Conservation (phyloP, 1,140 invertebrate genomes). For the Cryptotermes secundus region DNA sequence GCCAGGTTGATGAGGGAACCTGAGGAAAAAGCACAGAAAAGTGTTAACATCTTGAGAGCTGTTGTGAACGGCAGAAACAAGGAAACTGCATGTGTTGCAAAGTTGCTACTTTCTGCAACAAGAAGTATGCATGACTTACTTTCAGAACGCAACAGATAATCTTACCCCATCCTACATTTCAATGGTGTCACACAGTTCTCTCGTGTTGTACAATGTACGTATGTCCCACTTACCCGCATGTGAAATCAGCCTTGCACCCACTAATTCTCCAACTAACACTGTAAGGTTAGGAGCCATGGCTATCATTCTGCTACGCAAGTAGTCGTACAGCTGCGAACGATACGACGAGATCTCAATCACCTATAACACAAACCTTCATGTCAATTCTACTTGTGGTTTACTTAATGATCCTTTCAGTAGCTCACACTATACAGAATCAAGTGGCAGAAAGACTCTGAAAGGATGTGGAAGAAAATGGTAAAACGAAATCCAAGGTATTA, state of each 20-base stretch:
- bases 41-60: background rate
- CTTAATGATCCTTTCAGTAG: too few relatives aligned
- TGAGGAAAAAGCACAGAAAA: constrained; percentile 14
- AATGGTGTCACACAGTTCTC: background rate
- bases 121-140: background rate
- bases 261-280: constrained; percentile 91
- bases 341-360: constrained; percentile 85
- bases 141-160: background rate
- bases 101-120: background rate
- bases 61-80: background rate
- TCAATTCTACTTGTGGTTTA: too few relatives aligned
- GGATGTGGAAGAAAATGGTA: too few relatives aligned
- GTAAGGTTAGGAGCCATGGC: constrained; percentile 97
- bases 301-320: constrained; percentile 95
- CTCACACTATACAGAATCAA: too few relatives aligned
- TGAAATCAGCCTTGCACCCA: constrained; percentile 93
- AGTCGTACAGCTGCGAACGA: constrained; percentile 79
- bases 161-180: too few relatives aligned
- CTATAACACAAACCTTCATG: constrained; percentile 40
- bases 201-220: background rate
- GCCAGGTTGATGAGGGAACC: constrained; percentile 93
- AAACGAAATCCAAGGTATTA: too few relatives aligned
- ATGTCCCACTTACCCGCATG: constrained; percentile 68
- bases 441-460: too few relatives aligned
- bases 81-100: background rate